Base-by-base conservation (phyloP, 1,140 invertebrate species). In the Anagrus nilaparvatae region DNA sequence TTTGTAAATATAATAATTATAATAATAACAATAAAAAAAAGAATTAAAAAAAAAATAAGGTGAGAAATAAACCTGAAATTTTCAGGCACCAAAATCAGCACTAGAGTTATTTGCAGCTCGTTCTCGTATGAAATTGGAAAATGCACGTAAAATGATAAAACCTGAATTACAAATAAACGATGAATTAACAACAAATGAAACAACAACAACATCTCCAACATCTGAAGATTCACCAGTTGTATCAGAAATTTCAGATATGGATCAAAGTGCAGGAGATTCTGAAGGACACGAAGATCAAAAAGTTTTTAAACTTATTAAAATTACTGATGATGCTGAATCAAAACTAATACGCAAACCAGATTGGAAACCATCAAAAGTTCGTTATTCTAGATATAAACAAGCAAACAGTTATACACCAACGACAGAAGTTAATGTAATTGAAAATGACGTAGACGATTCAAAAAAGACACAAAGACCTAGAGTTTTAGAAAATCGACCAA, bases 111-210 rank as follows among this genome's bases (percentile, higher is more conserved):
- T 62, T 41, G 49, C 61, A 8, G 51, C 59, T 40, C 55, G 57
- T 24, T 65, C 64, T 23, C 56, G 50, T 50, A 50, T 56, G 48
- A 69, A 67, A 51, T 40, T 69, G 53, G 61, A 64, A 23, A 57
- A 58, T 32, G 59, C 62, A 16, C 55, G 52, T 24, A 64, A 61
- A 50, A 43, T 63, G 33, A 51, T 64, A 16, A 63, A 66, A 32
- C 62, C 61, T n/a, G 61, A 66, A 17, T 33, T 59, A 16, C 50
- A 54, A 19, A 46, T 56, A 24, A 56, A 63, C 24, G 55, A 61
- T 36, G 55, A 55, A 13, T 39, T 16, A 5, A 4, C 33, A 10
- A 28, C 19, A 9, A 56, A 63, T 23, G 55, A 61, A 37, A 56
- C 55, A 13, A 43, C 16, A 5, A 4, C 33, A 10, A 28, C 19